These are phyloP conservation scores for Oncorhynchus nerka DNA, from an alignment of 2,113 vertebrate species.

Conservation along the genomic window DNA sequence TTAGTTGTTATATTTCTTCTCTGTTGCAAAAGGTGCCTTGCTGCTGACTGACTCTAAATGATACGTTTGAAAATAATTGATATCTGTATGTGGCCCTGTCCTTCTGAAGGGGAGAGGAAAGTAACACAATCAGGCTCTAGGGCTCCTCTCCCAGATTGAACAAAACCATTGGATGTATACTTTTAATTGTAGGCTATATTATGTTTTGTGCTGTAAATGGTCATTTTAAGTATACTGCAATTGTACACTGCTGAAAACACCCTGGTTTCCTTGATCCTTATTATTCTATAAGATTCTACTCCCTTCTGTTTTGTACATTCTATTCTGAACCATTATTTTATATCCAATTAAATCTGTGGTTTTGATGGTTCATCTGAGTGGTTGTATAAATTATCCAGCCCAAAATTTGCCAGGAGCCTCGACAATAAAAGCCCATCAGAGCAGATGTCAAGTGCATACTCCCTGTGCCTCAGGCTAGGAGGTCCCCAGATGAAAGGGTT, in stretches of 20 bases:
- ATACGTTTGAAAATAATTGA: conserved; percentile 45
- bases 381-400: conserved; percentile 2
- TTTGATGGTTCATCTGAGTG: conserved; percentile 9
- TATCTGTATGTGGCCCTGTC: conserved; percentile 27
- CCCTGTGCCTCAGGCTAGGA: conserved; percentile 1
- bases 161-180: conserved; percentile 16
- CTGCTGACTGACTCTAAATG: conserved; percentile 42
- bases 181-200: conserved; percentile 31
- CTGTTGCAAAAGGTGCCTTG: conserved; percentile 34
- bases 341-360: conserved; percentile 9
- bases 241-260: neutral
- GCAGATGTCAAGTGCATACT: conserved; percentile 8
- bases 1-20: conserved; percentile 29
- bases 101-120: conserved; percentile 23
- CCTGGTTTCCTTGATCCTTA: neutral
- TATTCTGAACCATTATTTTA: neutral
- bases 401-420: neutral
- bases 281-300: conserved; percentile 10
- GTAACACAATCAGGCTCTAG: conserved; percentile 34
- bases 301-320: conserved; percentile 6
- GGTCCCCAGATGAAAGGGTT: conserved; percentile 6
- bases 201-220: conserved; percentile 4
- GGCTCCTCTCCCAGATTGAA: conserved; percentile 30
- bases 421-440: neutral
- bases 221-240: neutral